phyloP scores from a whole-genome alignment of 2,113 vertebrate species.

The Corythoichthys haematopterus region DNA sequence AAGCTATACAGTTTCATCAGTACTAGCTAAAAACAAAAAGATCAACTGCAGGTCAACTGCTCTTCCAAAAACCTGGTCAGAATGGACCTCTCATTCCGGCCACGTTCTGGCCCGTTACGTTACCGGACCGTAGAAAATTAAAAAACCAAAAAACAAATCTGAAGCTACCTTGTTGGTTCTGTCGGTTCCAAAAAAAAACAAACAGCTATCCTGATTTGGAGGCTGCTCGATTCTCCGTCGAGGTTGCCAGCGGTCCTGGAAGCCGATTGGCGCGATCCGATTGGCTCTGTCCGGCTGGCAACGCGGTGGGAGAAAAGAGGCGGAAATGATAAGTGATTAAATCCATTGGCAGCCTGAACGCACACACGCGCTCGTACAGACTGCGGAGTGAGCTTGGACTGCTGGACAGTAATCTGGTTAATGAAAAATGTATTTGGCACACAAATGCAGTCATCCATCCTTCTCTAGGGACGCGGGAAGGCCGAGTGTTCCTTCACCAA shows the following conservation, averaged over 20 bases:
- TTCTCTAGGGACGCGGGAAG: neutral
- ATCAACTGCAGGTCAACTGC: neutral
- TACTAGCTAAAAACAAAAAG: neutral
- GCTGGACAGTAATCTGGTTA: constrained; percentile 65
- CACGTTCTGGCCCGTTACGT: neutral
- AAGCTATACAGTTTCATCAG: neutral
- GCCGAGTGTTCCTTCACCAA: neutral
- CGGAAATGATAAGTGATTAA: constrained; percentile 65
- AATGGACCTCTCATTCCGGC: neutral
- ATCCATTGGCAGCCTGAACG: constrained; percentile 59
- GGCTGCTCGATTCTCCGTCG: constrained; percentile 1
- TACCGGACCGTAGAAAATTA: neutral
- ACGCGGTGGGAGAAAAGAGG: constrained; percentile 27
- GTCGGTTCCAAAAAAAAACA: neutral
- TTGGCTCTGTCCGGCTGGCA: constrained; percentile 61
- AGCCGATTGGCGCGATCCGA: constrained; percentile 61
- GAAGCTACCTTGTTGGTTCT: neutral
- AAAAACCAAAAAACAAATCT: neutral
- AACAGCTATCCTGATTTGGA: neutral
- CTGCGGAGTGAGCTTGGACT: constrained; percentile 27
- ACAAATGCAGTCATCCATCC: neutral
- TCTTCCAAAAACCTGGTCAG: neutral
- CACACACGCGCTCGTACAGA: constrained; percentile 27
- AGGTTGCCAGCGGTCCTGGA: constrained; percentile 50
- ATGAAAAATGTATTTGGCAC: constrained; percentile 56